phyloP scores from a whole-genome alignment of 2,113 vertebrate genomes.

The Oenanthe melanoleuca region DNA sequence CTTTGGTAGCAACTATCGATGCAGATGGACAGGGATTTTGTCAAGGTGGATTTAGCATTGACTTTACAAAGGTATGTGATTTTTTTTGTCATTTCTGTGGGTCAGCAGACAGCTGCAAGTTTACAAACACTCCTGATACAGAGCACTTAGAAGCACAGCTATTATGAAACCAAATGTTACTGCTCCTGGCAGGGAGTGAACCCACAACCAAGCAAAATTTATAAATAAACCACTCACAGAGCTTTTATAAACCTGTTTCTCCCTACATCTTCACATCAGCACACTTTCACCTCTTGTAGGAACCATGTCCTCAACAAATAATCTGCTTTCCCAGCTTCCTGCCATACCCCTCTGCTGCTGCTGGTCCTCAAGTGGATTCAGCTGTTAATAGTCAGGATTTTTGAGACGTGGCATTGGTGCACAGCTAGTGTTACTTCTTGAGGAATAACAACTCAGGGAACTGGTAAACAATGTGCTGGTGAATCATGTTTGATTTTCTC shows the following conservation, averaged over 20 bases:
- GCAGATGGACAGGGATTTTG: conserved; percentile 98
- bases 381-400: background rate
- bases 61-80: conserved; percentile 88
- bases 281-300: background rate
- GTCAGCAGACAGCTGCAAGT: background rate
- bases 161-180: background rate
- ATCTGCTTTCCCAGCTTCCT: background rate
- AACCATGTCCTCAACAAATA: background rate
- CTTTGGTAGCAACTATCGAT: conserved; percentile 79
- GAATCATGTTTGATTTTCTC: background rate
- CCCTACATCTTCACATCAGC: background rate
- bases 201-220: background rate
- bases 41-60: conserved; percentile 97
- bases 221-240: background rate
- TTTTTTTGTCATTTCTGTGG: background rate
- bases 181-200: fast-evolving
- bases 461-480: background rate
- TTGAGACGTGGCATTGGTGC: background rate
- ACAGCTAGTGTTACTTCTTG: background rate
- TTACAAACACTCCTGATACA: background rate
- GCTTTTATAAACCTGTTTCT: background rate
- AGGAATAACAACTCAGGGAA: background rate
- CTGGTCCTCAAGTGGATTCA: background rate
- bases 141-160: background rate
- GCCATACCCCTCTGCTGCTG: background rate